phyloP scores from a whole-genome alignment of 1,140 invertebrate genomes.

The Brachionus manjavacas region DNA sequence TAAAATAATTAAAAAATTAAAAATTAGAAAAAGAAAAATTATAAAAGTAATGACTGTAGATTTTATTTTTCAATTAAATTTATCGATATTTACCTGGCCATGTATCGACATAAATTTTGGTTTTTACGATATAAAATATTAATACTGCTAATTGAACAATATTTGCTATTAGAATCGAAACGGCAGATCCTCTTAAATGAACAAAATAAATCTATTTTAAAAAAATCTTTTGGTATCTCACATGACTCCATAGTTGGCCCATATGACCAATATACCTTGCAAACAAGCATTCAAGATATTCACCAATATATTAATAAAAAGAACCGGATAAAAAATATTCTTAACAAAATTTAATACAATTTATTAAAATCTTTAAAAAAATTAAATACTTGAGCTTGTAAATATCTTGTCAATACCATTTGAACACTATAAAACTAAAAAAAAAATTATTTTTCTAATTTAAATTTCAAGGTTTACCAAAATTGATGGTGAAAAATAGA shows the following conservation, averaged over 20 bases:
- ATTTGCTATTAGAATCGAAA: background rate
- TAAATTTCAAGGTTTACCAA: background rate
- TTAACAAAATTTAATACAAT: background rate
- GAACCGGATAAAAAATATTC: constrained; percentile 23
- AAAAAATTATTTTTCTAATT: background rate
- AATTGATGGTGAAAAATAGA: constrained; percentile 18
- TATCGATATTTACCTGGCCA: background rate
- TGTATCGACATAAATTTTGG: background rate
- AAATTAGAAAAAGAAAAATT: too few relatives aligned
- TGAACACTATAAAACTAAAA: constrained; percentile 2
- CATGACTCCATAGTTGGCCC: background rate
- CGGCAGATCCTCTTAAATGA: background rate
- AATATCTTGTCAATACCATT: background rate
- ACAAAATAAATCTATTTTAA: background rate
- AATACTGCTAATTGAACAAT: background rate
- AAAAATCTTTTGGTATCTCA: background rate
- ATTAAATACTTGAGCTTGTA: constrained; percentile 26
- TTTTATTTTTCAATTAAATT: background rate
- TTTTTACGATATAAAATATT: constrained; percentile 1
- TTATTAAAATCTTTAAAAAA: background rate
- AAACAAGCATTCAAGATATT: constrained; percentile 3
- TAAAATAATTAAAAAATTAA: too few relatives aligned
- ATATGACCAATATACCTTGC: background rate
- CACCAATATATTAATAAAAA: background rate
- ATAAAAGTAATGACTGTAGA: too few relatives aligned